Evolutionary conservation across 2,888 invertebrate species (phyloP).

Genomic region (Temnothorax ravouxi): DNA sequence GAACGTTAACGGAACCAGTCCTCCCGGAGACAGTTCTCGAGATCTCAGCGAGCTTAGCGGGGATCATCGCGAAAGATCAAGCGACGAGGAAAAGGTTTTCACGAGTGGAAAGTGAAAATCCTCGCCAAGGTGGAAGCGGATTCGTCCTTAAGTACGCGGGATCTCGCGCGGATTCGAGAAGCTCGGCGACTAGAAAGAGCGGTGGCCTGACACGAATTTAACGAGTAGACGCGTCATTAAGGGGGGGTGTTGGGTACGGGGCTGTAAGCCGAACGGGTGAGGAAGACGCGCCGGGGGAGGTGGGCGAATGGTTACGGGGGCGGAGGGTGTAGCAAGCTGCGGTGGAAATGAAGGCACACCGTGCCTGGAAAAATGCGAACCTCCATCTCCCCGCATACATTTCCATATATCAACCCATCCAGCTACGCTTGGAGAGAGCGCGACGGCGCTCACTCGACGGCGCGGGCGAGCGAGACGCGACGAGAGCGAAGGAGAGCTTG

Average conservation of each 20-base stretch:
- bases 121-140: constrained; percentile 55
- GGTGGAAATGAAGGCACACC: constrained; percentile 78
- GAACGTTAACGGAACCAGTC: constrained; percentile 25
- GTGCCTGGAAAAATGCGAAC: constrained; percentile 85
- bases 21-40: constrained; percentile 24
- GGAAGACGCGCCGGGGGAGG: constrained; percentile 25
- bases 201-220: constrained; percentile 80
- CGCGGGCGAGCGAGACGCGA: constrained; percentile 52
- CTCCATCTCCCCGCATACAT: constrained; percentile 86
- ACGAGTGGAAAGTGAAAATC: constrained; percentile 70
- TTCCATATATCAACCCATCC: constrained; percentile 86
- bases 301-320: constrained; percentile 54
- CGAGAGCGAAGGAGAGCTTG: constrained; percentile 53
- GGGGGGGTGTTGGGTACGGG: constrained; percentile 72
- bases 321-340: constrained; percentile 62
- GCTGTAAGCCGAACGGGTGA: constrained; percentile 67
- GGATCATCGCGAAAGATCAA: constrained; percentile 52
- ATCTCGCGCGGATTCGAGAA: constrained; percentile 62
- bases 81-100: constrained; percentile 46
- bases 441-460: constrained; percentile 31
- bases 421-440: constrained; percentile 71
- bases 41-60: constrained; percentile 29
- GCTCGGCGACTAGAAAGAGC: constrained; percentile 63
- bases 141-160: constrained; percentile 60
- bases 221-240: constrained; percentile 84